Conservation (phyloP, 1,140 invertebrate genomes). For the Diplogasteroides magnus region DNA sequence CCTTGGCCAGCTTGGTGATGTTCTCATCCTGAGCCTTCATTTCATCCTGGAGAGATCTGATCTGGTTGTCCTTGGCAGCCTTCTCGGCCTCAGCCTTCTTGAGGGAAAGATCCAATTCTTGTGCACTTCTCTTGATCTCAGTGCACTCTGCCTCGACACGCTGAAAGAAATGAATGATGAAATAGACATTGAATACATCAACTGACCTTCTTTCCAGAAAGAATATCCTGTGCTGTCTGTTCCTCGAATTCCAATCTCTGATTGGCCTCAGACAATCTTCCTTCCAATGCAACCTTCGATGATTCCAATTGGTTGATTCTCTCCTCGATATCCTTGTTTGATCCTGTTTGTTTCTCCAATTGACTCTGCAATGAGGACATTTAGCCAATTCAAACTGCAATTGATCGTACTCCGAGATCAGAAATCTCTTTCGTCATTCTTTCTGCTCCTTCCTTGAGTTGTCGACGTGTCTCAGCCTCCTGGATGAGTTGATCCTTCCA, state of each 20-base stretch:
- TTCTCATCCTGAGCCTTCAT: constrained; percentile 98
- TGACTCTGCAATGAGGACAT: constrained; percentile 12
- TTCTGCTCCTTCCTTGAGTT: constrained; percentile 70
- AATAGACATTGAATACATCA: not conserved
- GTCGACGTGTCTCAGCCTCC: constrained; percentile 90
- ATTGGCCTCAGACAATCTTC: constrained; percentile 26
- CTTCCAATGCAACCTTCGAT: constrained; percentile 85
- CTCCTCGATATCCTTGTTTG: constrained; percentile 74
- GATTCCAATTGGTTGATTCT: constrained; percentile 80
- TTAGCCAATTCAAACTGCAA: not conserved
- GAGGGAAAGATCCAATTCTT: constrained; percentile 55
- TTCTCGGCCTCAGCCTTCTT: constrained; percentile 74
- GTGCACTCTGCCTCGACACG: constrained; percentile 45
- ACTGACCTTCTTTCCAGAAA: constrained; percentile 35
- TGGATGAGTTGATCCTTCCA: constrained; percentile 79
- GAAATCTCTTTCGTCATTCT: constrained; percentile 80
- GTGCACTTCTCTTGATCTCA: constrained; percentile 45
- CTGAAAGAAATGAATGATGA: not conserved
- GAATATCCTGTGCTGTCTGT: constrained; percentile 33
- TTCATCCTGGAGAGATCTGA: constrained; percentile 94
- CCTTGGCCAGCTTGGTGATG: constrained; percentile 97
- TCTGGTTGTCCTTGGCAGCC: constrained; percentile 95
- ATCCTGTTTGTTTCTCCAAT: not conserved
- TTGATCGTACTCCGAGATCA: constrained; percentile 61
- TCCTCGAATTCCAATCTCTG: constrained; percentile 42